Evolutionary conservation across 2,888 invertebrate genomes (phyloP).

Genomic region (Troides oblongomaculatus): DNA sequence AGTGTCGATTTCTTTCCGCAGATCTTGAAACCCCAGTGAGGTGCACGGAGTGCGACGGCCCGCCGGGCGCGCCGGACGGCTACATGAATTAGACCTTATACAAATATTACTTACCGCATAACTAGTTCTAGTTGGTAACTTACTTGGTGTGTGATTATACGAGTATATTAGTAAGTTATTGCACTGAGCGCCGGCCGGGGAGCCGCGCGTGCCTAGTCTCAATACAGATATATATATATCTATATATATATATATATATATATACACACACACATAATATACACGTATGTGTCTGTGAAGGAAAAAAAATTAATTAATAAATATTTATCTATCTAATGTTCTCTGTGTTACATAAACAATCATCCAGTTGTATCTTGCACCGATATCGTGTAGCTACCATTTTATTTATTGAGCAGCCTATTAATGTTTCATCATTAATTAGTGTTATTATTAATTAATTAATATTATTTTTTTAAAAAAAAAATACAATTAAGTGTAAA

Average conservation of each 20-base stretch:
- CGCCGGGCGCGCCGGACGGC: conserved; percentile 61
- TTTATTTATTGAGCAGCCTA: conserved; percentile 74
- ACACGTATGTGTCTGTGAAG: background rate
- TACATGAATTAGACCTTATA: conserved; percentile 56
- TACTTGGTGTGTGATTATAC: conserved; percentile 74
- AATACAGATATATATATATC: conserved; percentile 72
- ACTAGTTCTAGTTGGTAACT: conserved; percentile 67
- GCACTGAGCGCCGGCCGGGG: conserved; percentile 66
- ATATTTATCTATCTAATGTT: conserved; percentile 64
- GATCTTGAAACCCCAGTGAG: conserved; percentile 68
- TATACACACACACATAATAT: background rate
- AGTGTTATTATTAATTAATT: conserved; percentile 42
- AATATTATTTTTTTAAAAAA: conserved; percentile 45
- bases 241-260: background rate
- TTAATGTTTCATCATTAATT: conserved; percentile 34
- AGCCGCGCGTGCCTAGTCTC: conserved; percentile 76
- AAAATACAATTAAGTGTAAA: conserved; percentile 58
- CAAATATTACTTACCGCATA: conserved; percentile 70
- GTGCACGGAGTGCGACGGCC: conserved; percentile 49
- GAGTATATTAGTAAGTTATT: conserved; percentile 64
- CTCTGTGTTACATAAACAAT: conserved; percentile 59
- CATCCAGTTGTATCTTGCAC: conserved; percentile 46
- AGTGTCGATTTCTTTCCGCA: conserved; percentile 51
- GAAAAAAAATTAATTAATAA: background rate
- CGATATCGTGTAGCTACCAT: conserved; percentile 69